Evolutionary conservation across 2,797 vertebrate species (phyloP).

Genomic region (Scolopax bukidnonensis): DNA sequence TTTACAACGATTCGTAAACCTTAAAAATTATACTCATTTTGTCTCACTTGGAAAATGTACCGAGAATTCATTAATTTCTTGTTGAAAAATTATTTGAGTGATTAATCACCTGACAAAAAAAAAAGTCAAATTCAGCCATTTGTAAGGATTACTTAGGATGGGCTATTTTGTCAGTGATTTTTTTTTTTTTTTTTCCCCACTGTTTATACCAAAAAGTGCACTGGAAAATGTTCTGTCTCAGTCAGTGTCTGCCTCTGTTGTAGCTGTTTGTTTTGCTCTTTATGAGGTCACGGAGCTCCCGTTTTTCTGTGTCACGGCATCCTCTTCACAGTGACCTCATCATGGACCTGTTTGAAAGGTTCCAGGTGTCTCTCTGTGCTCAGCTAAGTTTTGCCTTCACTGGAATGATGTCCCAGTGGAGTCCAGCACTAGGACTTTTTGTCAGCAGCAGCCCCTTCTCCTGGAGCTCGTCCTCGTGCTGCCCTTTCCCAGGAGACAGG

Average conservation of each 20-base stretch:
- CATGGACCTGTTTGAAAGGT: neutral
- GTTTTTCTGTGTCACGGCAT: neutral
- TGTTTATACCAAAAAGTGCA: neutral
- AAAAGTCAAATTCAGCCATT: neutral
- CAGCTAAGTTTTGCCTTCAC: neutral
- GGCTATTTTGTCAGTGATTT: neutral
- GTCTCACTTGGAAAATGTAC: neutral
- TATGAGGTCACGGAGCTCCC: neutral
- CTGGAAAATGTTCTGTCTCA: neutral
- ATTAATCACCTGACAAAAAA: neutral
- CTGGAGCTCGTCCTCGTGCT: neutral
- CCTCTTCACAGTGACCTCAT: neutral
- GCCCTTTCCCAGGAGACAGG: neutral
- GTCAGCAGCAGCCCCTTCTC: neutral
- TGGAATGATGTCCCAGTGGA: neutral
- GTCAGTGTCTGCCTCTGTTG: neutral
- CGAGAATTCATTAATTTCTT: neutral
- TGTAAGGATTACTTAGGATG: neutral
- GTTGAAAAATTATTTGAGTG: neutral
- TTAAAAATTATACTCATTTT: neutral
- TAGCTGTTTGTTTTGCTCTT: neutral
- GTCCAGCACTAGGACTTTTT: neutral
- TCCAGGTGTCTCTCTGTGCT: fast-evolving
- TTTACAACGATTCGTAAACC: neutral
- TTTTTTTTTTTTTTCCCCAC: neutral